Base-by-base conservation (phyloP, 2,888 invertebrate species). In the Pollenia angustigena region DNA sequence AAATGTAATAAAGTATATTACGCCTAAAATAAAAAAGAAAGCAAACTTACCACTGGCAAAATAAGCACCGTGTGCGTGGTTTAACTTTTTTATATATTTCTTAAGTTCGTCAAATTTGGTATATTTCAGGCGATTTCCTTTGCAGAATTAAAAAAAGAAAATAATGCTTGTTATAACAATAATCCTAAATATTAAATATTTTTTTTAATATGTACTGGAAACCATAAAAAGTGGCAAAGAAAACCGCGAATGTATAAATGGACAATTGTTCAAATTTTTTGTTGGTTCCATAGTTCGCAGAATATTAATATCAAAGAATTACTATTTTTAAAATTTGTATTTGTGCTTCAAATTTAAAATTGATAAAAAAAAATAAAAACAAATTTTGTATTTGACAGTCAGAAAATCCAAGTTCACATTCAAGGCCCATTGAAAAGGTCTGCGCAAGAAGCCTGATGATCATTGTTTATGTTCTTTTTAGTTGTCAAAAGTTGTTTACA, bases 141-240 rank as follows among this genome's bases (percentile, higher is more conserved):
- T 9, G 81, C 62, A 12, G 40, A 56, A 23, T 18, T 10, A 0
- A 8, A 69, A 58, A 66, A 32, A 2, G 1, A 46, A 12, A 72
- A 23, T n/a, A 46, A 48, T 60, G 46, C 7, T 8, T 6, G 4
- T 32, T 32, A 32, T 6, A 32, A 32, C 32, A 32, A 32, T 6
- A 32, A 32, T 32, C 32, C 32, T 56, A 10, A 54, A 9, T 66
- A 2, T 48, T 7, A 32, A 14, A 32, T n/a, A 2, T 10, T 18
- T 6, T n/a, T 12, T 68, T 88, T 88, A 32, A 32, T 6, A 32
- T 6, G 32, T 88, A 92, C 92, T 91, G 48, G 92, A 89, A 1
- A 89, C 46, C 88, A 92, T 89, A 71, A 92, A 92, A 0, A 92
- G 88, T 7, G 92, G 92, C 68, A 92, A 69, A 44, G 88, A 89